Evolutionary conservation across 2,113 vertebrate species (phyloP).

Genomic region (Ciconia boyciana): DNA sequence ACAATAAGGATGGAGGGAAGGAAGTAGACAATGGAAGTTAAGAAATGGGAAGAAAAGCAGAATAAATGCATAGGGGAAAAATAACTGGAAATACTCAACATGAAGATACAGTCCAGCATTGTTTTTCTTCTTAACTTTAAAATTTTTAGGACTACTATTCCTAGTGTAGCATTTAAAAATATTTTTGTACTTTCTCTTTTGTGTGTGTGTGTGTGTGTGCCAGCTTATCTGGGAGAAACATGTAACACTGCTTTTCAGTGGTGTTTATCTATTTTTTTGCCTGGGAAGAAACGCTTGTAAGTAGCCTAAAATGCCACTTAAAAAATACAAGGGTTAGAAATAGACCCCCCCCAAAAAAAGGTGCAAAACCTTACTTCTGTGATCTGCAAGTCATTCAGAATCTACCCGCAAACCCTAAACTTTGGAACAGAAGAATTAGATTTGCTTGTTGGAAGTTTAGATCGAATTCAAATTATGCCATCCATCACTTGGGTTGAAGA

Average conservation of each 20-base stretch:
- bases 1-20: background rate
- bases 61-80: background rate
- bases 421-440: background rate
- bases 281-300: background rate
- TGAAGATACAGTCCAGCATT: background rate
- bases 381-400: background rate
- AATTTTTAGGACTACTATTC: too few relatives aligned
- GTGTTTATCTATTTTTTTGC: accelerated
- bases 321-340: background rate
- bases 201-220: background rate
- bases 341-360: background rate
- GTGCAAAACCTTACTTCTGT: background rate
- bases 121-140: background rate
- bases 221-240: background rate
- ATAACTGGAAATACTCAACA: background rate
- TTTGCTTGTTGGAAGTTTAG: background rate
- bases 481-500: background rate
- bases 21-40: background rate
- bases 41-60: background rate
- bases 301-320: background rate
- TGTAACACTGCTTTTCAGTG: background rate
- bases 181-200: background rate
- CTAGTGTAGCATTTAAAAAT: background rate
- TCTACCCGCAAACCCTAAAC: background rate
- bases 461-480: background rate